phyloP scores from a whole-genome alignment of 2,113 vertebrate species.

The Brienomyrus longianalis region DNA sequence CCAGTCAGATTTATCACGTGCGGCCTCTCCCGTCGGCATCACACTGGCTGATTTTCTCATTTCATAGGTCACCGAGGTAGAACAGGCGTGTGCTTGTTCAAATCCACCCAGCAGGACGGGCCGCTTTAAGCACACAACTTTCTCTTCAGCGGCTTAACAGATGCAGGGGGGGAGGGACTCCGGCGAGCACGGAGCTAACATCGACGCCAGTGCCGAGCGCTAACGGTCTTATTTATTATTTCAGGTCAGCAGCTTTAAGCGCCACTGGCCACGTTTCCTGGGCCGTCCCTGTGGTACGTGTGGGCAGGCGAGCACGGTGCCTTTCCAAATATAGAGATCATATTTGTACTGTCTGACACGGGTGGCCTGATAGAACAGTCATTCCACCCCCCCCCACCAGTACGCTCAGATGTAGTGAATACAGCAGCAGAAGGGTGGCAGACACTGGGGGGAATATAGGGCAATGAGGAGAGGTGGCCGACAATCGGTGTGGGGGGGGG shows the following conservation, averaged over 20 bases:
- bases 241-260: slow-evolving; percentile 41
- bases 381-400: slow-evolving; percentile 30
- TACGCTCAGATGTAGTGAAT: slow-evolving; percentile 20
- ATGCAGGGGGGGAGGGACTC: slow-evolving; percentile 56
- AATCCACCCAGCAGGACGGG: slow-evolving; percentile 72
- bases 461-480: not conserved
- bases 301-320: not conserved
- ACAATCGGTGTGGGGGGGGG: not conserved
- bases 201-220: slow-evolving; percentile 7
- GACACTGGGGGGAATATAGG: slow-evolving; percentile 41
- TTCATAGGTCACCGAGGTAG: slow-evolving; percentile 79
- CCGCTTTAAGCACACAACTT: slow-evolving; percentile 50
- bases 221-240: slow-evolving; percentile 46
- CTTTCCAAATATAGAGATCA: slow-evolving; percentile 51
- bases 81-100: slow-evolving; percentile 76
- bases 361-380: slow-evolving; percentile 41
- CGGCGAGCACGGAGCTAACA: slow-evolving; percentile 18
- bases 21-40: slow-evolving; percentile 61
- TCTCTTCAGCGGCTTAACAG: slow-evolving; percentile 72
- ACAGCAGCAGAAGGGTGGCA: slow-evolving; percentile 49
- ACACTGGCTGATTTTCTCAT: slow-evolving; percentile 80
- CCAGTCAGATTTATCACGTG: slow-evolving; percentile 57
- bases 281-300: slow-evolving; percentile 12
- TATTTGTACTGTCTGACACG: slow-evolving; percentile 50
- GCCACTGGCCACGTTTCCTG: slow-evolving; percentile 21